Conservation (phyloP, 1,140 invertebrate genomes). For the Drosophila ananassae region DNA sequence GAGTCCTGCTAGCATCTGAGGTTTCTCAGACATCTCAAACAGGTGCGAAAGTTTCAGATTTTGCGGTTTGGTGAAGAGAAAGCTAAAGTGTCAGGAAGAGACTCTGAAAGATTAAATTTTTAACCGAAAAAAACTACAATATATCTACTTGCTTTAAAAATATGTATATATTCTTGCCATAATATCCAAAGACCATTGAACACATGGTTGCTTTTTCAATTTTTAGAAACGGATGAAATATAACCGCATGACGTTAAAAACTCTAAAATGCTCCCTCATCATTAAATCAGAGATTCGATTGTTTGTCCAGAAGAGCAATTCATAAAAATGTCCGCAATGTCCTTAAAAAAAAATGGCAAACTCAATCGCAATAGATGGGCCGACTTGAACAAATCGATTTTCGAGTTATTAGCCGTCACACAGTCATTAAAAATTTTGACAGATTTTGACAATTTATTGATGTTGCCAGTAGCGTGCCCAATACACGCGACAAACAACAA, state of each 20-base stretch:
- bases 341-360: slow-evolving; percentile 42
- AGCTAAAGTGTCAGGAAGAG: slow-evolving; percentile 8
- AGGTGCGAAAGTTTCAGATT: slow-evolving; percentile 52
- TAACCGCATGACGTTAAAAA: slow-evolving; percentile 52
- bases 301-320: slow-evolving; percentile 41
- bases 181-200: slow-evolving; percentile 5
- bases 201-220: slow-evolving; percentile 29
- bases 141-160: too few species aligned
- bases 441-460: slow-evolving; percentile 80
- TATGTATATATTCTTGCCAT: neutral
- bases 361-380: slow-evolving; percentile 40
- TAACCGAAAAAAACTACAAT: too few species aligned
- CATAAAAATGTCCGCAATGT: slow-evolving; percentile 69
- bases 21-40: slow-evolving; percentile 36
- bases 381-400: slow-evolving; percentile 71
- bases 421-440: slow-evolving; percentile 82
- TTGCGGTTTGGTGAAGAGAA: slow-evolving; percentile 32
- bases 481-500: slow-evolving; percentile 68
- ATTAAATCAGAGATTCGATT: slow-evolving; percentile 29
- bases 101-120: neutral
- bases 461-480: slow-evolving; percentile 39
- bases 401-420: slow-evolving; percentile 73
- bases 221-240: slow-evolving; percentile 36
- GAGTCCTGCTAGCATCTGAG: slow-evolving; percentile 13
- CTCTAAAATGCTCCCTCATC: slow-evolving; percentile 44